A percentile compares a stretch with the other conserved stretches of the same genome.
Conservation (phyloP, 2,113 vertebrate species). For the Aspiorhynchus laticeps region DNA sequence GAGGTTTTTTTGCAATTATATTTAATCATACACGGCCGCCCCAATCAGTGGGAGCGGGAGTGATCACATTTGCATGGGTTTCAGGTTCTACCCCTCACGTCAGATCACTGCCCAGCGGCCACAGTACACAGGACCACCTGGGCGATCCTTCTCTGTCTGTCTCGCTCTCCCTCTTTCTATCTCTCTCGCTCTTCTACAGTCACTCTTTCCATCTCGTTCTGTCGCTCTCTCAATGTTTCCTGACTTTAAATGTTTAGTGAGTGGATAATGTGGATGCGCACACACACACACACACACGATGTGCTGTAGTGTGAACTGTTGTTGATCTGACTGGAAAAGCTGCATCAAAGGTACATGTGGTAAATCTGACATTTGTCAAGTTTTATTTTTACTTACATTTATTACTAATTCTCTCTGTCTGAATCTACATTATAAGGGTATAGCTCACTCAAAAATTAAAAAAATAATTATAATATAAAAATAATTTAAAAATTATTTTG, state of each 20-base stretch:
- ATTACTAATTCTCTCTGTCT: neutral
- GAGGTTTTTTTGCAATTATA: constrained; percentile 76
- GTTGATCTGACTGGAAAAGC: constrained; percentile 41
- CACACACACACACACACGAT: constrained; percentile 21
- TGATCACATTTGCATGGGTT: constrained; percentile 79
- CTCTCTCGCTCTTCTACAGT: neutral
- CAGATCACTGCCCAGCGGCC: constrained; percentile 62
- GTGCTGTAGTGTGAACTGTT: constrained; percentile 33
- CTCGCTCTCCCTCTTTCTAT: constrained; percentile 22
- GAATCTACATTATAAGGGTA: neutral
- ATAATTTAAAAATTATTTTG: neutral
- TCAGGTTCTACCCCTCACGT: constrained; percentile 71
- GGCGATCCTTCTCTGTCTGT: constrained; percentile 45
- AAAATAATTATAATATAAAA: no score
- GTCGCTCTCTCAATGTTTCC: constrained; percentile 15
- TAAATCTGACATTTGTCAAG: neutral
- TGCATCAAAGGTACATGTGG: neutral
- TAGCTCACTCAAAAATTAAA: neutral
- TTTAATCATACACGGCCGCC: constrained; percentile 76
- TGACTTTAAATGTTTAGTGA: constrained; percentile 27
- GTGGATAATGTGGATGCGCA: neutral
- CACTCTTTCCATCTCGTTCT: constrained; percentile 47
- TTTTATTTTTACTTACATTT: no score
- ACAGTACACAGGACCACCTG: constrained; percentile 71
- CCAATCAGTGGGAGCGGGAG: constrained; percentile 73